Evolutionary conservation across 2,113 vertebrate species (phyloP).

Genomic region (Plecturocebus donacophilus): DNA sequence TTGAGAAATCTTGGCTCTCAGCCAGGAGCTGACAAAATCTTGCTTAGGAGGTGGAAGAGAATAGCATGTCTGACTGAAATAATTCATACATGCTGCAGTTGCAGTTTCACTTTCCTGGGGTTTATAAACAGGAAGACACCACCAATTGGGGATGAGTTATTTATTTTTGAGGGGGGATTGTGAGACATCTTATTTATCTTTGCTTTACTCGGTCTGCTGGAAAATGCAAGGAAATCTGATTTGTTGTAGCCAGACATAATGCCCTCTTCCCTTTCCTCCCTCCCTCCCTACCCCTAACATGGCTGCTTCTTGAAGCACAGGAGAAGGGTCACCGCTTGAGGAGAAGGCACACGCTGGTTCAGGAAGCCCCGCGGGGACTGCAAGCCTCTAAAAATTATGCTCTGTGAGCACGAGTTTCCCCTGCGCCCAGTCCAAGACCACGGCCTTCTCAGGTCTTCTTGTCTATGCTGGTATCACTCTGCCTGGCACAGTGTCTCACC

Average conservation of each 20-base stretch:
- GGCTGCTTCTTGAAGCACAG: neutral
- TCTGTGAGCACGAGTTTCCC: neutral
- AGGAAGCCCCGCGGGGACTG: neutral
- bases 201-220: constrained; percentile 40
- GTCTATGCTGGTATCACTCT: neutral
- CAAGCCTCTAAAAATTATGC: neutral
- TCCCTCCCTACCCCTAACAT: neutral
- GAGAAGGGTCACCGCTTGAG: neutral
- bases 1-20: constrained; percentile 41
- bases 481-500: neutral
- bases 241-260: constrained; percentile 40
- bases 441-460: neutral
- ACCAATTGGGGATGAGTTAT: constrained; percentile 21
- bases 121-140: constrained; percentile 5
- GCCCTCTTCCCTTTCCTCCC: constrained; percentile 1
- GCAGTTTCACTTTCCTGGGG: neutral
- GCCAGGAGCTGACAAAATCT: constrained; percentile 34
- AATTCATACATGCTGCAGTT: neutral
- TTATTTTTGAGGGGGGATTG: constrained; percentile 24
- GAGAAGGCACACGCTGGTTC: neutral
- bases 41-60: constrained; percentile 41
- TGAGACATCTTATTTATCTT: constrained; percentile 39
- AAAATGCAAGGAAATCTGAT: constrained; percentile 30
- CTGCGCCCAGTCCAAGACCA: neutral
- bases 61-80: neutral